Conservation (phyloP, 2,113 vertebrate species). For the Tragelaphus scriptus region DNA sequence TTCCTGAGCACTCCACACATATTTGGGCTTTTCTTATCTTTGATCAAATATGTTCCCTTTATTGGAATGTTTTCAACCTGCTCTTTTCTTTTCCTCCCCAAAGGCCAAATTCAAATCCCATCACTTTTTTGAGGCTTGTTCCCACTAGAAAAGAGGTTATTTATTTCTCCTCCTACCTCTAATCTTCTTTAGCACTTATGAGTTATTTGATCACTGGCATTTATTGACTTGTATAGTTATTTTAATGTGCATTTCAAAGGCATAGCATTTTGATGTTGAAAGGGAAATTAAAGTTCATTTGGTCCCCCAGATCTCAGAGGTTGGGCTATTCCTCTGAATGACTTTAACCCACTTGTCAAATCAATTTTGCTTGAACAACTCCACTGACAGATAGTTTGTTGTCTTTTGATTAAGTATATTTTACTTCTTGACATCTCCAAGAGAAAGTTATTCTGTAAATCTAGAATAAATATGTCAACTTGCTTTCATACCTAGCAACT, state of each 20-base stretch:
- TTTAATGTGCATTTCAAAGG: conserved; percentile 62
- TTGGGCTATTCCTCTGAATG: conserved; percentile 25
- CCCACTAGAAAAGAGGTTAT: not conserved
- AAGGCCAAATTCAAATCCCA: conserved; percentile 40
- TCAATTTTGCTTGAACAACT: conserved; percentile 49
- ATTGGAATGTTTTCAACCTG: conserved; percentile 7
- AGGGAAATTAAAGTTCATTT: conserved; percentile 65
- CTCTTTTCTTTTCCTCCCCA: not conserved
- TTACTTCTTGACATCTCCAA: conserved; percentile 45
- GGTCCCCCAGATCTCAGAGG: conserved; percentile 43
- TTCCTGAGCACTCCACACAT: not conserved
- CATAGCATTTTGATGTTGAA: conserved; percentile 58
- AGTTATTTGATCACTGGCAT: conserved; percentile 58
- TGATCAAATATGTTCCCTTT: conserved; percentile 27
- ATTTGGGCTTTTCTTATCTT: conserved; percentile 32
- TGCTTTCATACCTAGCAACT: conserved; percentile 10
- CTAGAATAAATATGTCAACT: conserved; percentile 39
- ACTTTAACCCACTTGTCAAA: conserved; percentile 58
- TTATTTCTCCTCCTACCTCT: conserved; percentile 51
- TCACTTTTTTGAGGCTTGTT: conserved; percentile 47
- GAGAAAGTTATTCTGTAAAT: conserved; percentile 32
- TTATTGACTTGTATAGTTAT: conserved; percentile 61
- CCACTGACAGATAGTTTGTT: conserved; percentile 43
- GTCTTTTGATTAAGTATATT: conserved; percentile 56
- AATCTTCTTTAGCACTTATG: conserved; percentile 46